Percentiles rank a stretch among this genome's conserved stretches.
These are phyloP conservation scores for Drosophila longiperda DNA, from an alignment of 2,888 invertebrate species.

Conservation along the genomic window DNA sequence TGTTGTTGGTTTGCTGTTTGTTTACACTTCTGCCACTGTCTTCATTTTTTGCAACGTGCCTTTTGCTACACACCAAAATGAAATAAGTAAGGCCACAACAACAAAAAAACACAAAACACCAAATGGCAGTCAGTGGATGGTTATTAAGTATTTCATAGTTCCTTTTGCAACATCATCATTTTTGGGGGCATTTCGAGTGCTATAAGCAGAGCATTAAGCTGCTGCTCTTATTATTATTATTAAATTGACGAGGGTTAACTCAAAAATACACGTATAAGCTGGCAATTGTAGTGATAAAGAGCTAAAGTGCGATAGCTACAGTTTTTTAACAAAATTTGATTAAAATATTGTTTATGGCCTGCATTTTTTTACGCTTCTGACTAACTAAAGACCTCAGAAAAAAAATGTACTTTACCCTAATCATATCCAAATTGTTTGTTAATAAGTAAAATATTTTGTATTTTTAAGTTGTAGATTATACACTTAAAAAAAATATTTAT, in stretches of 20 bases:
- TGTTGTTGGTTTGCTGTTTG: constrained; percentile 51
- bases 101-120: constrained; percentile 22
- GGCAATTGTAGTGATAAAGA: background rate
- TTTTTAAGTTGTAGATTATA: background rate
- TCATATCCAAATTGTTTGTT: too few relatives aligned
- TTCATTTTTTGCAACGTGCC: constrained; percentile 58
- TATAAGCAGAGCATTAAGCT: constrained; percentile 61
- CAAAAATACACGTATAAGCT: background rate
- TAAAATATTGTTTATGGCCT: background rate
- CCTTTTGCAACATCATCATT: constrained; percentile 78
- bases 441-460: background rate
- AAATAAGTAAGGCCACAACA: constrained; percentile 19
- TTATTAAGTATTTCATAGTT: constrained; percentile 78
- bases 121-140: constrained; percentile 68
- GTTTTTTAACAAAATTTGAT: background rate
- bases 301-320: background rate
- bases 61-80: constrained; percentile 46
- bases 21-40: constrained; percentile 62
- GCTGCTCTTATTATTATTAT: constrained; percentile 29
- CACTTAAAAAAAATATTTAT: too few relatives aligned
- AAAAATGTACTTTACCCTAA: background rate
- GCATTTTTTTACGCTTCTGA: background rate
- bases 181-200: constrained; percentile 53
- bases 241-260: constrained; percentile 48
- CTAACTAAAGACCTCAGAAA: background rate